Percentiles rank a stretch among this genome's conserved stretches.
phyloP scores from a whole-genome alignment of 2,888 invertebrate species.

The Eupithecia subumbrata region DNA sequence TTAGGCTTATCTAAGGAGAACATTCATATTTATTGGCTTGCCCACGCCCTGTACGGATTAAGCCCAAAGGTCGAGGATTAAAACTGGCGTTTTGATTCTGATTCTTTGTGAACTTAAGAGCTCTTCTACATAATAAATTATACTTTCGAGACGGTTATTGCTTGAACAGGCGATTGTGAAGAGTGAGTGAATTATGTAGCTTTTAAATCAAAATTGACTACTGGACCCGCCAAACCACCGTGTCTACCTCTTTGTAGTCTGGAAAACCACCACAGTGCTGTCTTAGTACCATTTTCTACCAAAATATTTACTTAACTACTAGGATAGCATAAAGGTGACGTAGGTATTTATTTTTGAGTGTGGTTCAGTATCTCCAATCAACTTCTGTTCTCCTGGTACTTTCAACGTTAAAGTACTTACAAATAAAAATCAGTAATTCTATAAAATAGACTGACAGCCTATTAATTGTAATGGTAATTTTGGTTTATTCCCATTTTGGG shows the following conservation, averaged over 20 bases:
- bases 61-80: background rate
- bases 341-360: too few relatives aligned
- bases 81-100: background rate
- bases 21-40: constrained; percentile 13
- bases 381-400: background rate
- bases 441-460: too few relatives aligned
- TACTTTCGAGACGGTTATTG: background rate
- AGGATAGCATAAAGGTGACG: background rate
- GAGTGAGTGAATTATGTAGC: background rate
- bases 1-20: constrained; percentile 67
- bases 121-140: background rate
- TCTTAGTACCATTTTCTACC: background rate
- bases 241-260: background rate
- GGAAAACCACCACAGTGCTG: background rate
- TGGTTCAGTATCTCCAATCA: background rate
- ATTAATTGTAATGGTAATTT: too few relatives aligned
- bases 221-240: background rate
- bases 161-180: background rate
- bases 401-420: background rate
- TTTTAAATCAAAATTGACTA: background rate
- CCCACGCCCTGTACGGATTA: background rate
- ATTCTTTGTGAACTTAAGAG: background rate
- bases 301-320: background rate
- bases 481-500: too few relatives aligned
- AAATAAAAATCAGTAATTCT: too few relatives aligned